phyloP scores from a whole-genome alignment of 92 coral and sea anemone species.

The Palythoa caribaeorum region DNA sequence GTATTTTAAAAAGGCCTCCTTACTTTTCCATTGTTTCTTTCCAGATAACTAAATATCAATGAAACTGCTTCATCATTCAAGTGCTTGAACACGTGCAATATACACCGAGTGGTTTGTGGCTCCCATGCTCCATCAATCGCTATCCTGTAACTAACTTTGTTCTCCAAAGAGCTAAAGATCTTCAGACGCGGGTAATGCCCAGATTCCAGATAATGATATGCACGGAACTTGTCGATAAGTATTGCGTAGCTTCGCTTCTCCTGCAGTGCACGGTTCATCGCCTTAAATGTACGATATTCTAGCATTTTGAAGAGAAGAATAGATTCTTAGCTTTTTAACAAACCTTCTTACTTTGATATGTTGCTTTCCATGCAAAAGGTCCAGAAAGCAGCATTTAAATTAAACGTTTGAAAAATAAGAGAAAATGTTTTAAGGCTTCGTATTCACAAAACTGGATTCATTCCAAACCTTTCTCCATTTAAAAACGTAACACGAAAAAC shows the following conservation, averaged over 20 bases:
- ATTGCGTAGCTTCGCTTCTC: constrained; percentile 7
- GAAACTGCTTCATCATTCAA: neutral
- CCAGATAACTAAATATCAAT: neutral
- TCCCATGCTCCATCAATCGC: neutral
- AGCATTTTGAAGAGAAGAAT: neutral
- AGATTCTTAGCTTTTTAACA: neutral
- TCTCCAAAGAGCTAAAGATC: neutral
- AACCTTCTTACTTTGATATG: neutral
- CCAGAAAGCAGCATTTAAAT: too few species aligned
- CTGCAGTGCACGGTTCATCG: neutral
- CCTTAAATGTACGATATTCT: neutral
- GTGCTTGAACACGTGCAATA: neutral
- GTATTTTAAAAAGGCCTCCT: neutral
- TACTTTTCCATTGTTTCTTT: neutral
- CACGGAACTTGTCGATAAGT: constrained; percentile 16
- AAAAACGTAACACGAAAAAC: too few species aligned
- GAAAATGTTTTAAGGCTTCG: too few species aligned
- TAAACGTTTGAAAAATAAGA: too few species aligned
- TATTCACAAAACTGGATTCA: too few species aligned
- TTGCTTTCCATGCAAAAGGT: too few species aligned
- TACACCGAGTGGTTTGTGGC: neutral
- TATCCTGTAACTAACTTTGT: neutral
- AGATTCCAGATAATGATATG: constrained; percentile 1
- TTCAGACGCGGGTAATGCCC: constrained; percentile 18
- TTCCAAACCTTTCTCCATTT: too few species aligned